These are phyloP conservation scores for Didymodactylos carnosus DNA, from an alignment of 2,888 invertebrate species.

Conservation along the genomic window DNA sequence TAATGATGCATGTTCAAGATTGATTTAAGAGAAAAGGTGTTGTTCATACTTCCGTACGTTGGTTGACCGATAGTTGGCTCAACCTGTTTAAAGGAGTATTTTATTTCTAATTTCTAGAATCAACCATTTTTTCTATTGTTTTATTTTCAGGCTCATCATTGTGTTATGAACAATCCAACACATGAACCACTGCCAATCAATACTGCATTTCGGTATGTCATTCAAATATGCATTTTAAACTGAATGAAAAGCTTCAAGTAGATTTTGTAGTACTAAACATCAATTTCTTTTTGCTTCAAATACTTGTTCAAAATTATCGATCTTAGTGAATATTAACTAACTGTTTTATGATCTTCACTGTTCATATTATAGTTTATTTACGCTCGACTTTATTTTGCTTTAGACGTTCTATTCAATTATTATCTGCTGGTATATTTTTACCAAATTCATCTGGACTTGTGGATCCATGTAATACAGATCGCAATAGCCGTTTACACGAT, in stretches of 20 bases:
- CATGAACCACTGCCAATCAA: constrained; percentile 75
- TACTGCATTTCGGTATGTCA: constrained; percentile 50
- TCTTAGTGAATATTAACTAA: not conserved
- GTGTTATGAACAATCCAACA: constrained; percentile 83
- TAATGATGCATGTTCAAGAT: too few relatives aligned
- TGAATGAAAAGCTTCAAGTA: not conserved
- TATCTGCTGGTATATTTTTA: constrained; percentile 78
- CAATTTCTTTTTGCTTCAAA: too few relatives aligned
- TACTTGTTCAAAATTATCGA: too few relatives aligned
- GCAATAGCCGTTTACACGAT: constrained; percentile 63
- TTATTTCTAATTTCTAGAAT: too few relatives aligned
- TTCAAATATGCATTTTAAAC: not conserved
- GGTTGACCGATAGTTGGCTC: too few relatives aligned
- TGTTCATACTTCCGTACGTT: too few relatives aligned
- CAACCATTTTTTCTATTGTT: too few relatives aligned
- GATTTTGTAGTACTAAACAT: too few relatives aligned
- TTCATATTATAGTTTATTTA: not conserved
- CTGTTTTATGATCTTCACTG: too few relatives aligned
- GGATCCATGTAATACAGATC: constrained; percentile 45
- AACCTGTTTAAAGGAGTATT: too few relatives aligned
- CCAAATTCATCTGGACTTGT: constrained; percentile 62
- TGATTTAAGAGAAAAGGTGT: too few relatives aligned
- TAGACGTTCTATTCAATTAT: constrained; percentile 63
- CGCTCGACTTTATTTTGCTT: too few relatives aligned
- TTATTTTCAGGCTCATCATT: constrained; percentile 62